Evolutionary conservation across 2,113 vertebrate species (phyloP).

Genomic region (Brevimyrus niger): DNA sequence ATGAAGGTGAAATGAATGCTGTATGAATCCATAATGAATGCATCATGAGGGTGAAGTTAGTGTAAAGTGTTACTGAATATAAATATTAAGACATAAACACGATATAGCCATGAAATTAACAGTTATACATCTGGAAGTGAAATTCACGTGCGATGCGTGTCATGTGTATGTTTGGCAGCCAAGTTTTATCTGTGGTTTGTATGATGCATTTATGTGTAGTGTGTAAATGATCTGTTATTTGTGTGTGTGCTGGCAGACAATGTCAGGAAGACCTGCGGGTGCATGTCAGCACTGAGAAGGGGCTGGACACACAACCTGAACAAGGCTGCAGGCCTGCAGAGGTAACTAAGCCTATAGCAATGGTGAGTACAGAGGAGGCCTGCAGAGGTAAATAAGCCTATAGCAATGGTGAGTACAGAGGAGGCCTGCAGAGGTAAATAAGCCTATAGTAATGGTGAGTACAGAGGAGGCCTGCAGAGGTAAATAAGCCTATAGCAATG

Average conservation of each 20-base stretch:
- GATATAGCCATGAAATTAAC: background rate
- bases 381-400: background rate
- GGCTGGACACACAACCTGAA: background rate
- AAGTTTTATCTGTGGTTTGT: background rate
- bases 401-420: background rate
- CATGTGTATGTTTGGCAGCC: background rate
- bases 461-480: background rate
- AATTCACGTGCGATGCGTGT: background rate
- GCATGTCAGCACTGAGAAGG: background rate
- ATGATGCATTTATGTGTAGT: background rate
- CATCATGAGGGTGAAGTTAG: background rate
- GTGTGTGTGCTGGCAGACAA: slow-evolving; percentile 37
- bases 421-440: too few relatives aligned
- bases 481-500: slow-evolving; percentile 18
- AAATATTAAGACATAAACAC: background rate
- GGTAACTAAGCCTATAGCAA: slow-evolving; percentile 16
- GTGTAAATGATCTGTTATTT: background rate
- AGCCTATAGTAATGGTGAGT: slow-evolving; percentile 10
- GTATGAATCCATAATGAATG: too few relatives aligned
- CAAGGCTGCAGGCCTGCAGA: background rate
- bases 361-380: background rate
- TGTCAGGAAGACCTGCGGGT: slow-evolving; percentile 22
- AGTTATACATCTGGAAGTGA: background rate
- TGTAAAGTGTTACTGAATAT: background rate
- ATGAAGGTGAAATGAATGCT: too few relatives aligned